Evolutionary conservation across 2,888 invertebrate genomes (phyloP).

Genomic region (Lottia scabra): DNA sequence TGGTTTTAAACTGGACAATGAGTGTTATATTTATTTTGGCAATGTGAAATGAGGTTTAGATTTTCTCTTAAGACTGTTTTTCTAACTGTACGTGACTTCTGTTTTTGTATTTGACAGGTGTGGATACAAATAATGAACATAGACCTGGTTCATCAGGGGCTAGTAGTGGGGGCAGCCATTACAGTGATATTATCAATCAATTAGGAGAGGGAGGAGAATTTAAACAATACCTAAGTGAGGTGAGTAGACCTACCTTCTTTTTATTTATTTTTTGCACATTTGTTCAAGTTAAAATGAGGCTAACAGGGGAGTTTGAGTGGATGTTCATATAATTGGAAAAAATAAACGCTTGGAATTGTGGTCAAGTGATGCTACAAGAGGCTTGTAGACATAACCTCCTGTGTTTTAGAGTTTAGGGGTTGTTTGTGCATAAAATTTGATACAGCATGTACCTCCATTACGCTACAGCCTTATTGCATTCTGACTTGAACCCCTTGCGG

Average conservation of each 20-base stretch:
- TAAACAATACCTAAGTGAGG: constrained; percentile 45
- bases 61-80: not conserved
- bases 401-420: too few species aligned
- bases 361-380: too few species aligned
- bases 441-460: too few species aligned
- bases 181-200: constrained; percentile 56
- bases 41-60: not conserved
- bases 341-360: too few species aligned
- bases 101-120: constrained; percentile 33
- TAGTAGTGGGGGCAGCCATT: constrained; percentile 56
- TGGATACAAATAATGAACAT: constrained; percentile 44
- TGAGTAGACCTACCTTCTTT: not conserved
- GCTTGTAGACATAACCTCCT: too few species aligned
- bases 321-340: too few species aligned
- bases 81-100: constrained; percentile 1
- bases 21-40: not conserved
- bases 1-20: not conserved
- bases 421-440: too few species aligned
- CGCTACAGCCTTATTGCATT: too few species aligned
- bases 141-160: constrained; percentile 46
- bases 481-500: too few species aligned
- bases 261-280: too few species aligned
- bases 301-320: too few species aligned
- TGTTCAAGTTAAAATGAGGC: too few species aligned
- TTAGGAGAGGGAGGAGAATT: constrained; percentile 44